Evolutionary conservation across 2,797 vertebrate genomes (phyloP), one percentile per base, ranked within the genome.

Genomic region (Syngnathus acus): DNA sequence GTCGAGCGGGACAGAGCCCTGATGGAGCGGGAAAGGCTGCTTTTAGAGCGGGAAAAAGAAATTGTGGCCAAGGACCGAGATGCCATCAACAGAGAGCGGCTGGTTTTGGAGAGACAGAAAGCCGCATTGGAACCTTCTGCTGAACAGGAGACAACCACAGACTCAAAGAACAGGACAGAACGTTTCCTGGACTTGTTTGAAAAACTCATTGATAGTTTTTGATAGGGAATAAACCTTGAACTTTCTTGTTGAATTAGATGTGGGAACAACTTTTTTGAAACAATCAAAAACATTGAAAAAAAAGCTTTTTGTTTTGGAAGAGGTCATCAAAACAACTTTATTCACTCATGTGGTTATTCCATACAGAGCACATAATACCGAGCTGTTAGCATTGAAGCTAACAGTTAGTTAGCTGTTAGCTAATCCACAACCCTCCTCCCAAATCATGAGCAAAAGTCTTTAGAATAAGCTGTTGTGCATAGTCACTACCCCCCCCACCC

Each of bases 241-340:
- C 32, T 6, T 32, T 32, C 6, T 55, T 51, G 2, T 16, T 32
- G 32, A 55, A 32, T 14, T 32, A 55, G 6, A 55, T 32, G 26
- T 26, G 13, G 10, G 19, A 13, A 23, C 13, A 32, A 32, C 26
- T 57, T 55, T 32, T 9, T 57, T 32, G 10, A 3, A 57, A 57
- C 26, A 57, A 9, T 16, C 16, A 17, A 16, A 37, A 26, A 23
- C 21, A 23, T 8, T 14, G 40, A 26, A 23, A 60, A 42, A 61
- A n/a, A 61, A 23, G 9, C 19, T 61, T 42, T 9, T 60, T 23
- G 40, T 43, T 43, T 16, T 23, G 40, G 81, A 84, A 91, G 87
- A 89, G 86, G 89, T 90, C 89, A 86, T 90, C 79, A 87, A 87
- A 89, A 90, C 80, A 89, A 86, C 84, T 93, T 93, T 93, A 93